Conservation (phyloP, 2,113 vertebrate genomes). For the Vulpes vulpes region DNA sequence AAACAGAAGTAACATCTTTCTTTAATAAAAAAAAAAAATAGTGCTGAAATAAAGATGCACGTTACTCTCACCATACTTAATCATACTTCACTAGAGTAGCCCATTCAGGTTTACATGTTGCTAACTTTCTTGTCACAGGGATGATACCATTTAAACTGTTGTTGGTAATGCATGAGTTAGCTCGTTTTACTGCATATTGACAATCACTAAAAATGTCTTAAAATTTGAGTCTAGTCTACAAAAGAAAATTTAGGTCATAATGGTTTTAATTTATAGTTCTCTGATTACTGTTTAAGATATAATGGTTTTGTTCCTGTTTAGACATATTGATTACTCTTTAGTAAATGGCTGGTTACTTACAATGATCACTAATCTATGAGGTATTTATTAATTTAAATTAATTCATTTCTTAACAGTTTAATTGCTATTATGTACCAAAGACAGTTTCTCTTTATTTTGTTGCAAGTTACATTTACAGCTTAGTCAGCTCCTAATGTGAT, state of each 20-base stretch:
- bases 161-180: no score
- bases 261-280: background rate
- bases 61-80: background rate
- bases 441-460: background rate
- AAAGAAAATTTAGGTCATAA: background rate
- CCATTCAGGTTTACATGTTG: no score
- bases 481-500: background rate
- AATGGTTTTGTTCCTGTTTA: constrained; percentile 23
- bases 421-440: background rate
- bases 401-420: background rate
- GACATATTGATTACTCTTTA: background rate
- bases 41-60: background rate
- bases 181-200: background rate
- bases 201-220: background rate
- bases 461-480: background rate
- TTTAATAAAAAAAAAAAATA: background rate
- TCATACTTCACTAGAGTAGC: background rate
- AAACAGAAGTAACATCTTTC: background rate
- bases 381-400: background rate
- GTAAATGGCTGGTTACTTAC: background rate
- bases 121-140: background rate
- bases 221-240: background rate
- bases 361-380: background rate
- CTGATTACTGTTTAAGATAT: background rate
- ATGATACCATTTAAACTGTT: background rate